A percentile compares a stretch with the other conserved stretches of the same genome.
These are phyloP conservation scores for Luffia ferchaultella DNA, from an alignment of 2,888 invertebrate genomes.

Conservation along the genomic window DNA sequence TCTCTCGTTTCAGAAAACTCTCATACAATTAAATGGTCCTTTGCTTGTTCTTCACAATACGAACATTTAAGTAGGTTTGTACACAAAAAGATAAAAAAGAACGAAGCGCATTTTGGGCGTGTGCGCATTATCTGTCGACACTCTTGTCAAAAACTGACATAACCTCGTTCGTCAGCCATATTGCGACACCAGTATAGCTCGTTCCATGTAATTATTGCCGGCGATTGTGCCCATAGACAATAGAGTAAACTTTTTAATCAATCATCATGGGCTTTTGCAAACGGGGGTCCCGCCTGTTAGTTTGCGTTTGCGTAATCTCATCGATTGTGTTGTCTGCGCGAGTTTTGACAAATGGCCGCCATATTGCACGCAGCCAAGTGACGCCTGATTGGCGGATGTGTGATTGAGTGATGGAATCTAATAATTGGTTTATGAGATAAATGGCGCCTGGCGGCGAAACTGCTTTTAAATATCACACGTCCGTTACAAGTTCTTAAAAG, in stretches of 20 bases:
- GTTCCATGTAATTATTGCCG: constrained; percentile 31
- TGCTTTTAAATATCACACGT: background rate
- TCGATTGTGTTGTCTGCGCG: constrained; percentile 14
- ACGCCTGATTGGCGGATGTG: constrained; percentile 14
- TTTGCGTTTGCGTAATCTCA: background rate
- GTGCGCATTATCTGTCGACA: constrained; percentile 4
- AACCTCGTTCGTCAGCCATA: background rate
- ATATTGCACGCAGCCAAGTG: constrained; percentile 18
- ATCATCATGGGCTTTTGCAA: constrained; percentile 22
- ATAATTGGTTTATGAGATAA: constrained; percentile 9
- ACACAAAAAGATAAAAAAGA: no score
- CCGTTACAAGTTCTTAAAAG: background rate
- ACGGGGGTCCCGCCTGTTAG: background rate
- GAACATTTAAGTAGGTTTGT: no score
- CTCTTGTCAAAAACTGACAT: background rate
- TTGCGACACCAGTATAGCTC: constrained; percentile 5
- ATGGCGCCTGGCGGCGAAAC: background rate
- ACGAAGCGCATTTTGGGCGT: no score
- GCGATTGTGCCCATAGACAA: constrained; percentile 41
- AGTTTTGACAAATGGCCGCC: constrained; percentile 23
- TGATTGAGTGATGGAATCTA: constrained; percentile 12
- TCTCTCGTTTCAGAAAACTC: no score
- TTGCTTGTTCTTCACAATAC: no score
- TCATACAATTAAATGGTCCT: no score
- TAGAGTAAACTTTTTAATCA: constrained; percentile 51